Percentiles rank a stretch among this genome's conserved stretches.
These are phyloP conservation scores for Biston stratarius DNA, from an alignment of 2,888 invertebrate genomes.

Conservation along the genomic window DNA sequence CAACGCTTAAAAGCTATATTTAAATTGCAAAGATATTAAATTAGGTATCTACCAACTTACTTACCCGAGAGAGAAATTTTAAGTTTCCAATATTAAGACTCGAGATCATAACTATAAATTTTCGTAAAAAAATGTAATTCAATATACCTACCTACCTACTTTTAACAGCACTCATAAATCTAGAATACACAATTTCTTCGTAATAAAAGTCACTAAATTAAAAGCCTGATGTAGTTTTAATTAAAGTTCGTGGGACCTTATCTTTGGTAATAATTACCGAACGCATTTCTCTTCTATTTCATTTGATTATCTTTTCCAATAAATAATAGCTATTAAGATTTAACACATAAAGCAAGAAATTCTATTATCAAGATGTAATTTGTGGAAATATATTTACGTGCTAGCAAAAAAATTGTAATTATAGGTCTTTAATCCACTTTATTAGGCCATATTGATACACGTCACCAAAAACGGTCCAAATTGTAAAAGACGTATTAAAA, in stretches of 20 bases:
- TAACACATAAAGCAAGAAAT: constrained; percentile 7
- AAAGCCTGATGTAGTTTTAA: constrained; percentile 6
- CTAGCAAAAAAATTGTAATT: too few species aligned
- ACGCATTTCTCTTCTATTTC: background rate
- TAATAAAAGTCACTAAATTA: constrained; percentile 10
- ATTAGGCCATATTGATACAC: constrained; percentile 1
- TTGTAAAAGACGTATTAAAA: too few species aligned
- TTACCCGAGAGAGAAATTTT: background rate
- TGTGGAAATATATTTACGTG: background rate
- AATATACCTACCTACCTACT: too few species aligned
- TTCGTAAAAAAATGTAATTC: constrained; percentile 12
- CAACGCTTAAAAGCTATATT: background rate
- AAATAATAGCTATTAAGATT: constrained; percentile 3
- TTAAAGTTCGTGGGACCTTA: constrained; percentile 8
- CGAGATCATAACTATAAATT: constrained; percentile 4
- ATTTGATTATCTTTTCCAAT: constrained; percentile 5
- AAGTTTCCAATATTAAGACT: constrained; percentile 12
- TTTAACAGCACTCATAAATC: constrained; percentile 20
- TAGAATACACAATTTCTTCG: constrained; percentile 8
- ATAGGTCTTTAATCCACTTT: background rate
- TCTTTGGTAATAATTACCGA: constrained; percentile 1
- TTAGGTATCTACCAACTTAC: background rate
- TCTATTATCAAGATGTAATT: constrained; percentile 11
- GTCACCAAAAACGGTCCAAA: background rate
- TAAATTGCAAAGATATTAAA: background rate